Percentiles rank a stretch among this genome's conserved stretches.
Evolutionary conservation across 1,140 invertebrate species (phyloP).

Genomic region (Atta cephalotes): DNA sequence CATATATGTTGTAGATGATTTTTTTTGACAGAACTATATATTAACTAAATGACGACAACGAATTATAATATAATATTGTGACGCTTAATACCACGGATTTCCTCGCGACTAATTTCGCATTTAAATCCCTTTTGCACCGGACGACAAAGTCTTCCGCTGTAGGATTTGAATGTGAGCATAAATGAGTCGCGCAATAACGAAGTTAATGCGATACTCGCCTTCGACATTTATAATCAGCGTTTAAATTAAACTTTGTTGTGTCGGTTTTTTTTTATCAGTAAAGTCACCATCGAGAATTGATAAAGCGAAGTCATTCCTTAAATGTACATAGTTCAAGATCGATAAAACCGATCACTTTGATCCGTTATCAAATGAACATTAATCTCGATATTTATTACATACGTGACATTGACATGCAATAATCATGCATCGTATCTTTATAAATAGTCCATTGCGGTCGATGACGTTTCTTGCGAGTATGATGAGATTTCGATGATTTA

Average conservation of each 20-base stretch:
- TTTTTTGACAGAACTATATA: neutral
- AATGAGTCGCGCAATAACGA: constrained; percentile 16
- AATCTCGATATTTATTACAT: constrained; percentile 23
- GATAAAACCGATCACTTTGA: constrained; percentile 42
- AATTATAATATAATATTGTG: neutral
- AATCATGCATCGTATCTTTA: constrained; percentile 31
- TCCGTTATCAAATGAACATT: constrained; percentile 36
- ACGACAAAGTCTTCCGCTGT: constrained; percentile 18
- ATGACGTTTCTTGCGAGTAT: neutral
- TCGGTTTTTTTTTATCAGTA: constrained; percentile 35
- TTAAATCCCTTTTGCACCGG: constrained; percentile 19
- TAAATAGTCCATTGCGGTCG: neutral
- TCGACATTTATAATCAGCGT: neutral
- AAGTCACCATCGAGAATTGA: constrained; percentile 8
- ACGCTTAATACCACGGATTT: constrained; percentile 26
- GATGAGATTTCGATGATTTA: constrained; percentile 65
- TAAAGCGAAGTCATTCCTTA: constrained; percentile 27
- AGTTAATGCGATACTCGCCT: constrained; percentile 13
- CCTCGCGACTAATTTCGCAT: constrained; percentile 17
- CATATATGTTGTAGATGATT: neutral
- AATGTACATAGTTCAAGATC: constrained; percentile 31
- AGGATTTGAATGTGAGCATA: neutral
- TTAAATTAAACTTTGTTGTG: neutral
- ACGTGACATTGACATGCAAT: neutral
- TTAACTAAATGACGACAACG: neutral